Evolutionary conservation across 2,113 vertebrate genomes (phyloP).

Genomic region (Thymallus thymallus): DNA sequence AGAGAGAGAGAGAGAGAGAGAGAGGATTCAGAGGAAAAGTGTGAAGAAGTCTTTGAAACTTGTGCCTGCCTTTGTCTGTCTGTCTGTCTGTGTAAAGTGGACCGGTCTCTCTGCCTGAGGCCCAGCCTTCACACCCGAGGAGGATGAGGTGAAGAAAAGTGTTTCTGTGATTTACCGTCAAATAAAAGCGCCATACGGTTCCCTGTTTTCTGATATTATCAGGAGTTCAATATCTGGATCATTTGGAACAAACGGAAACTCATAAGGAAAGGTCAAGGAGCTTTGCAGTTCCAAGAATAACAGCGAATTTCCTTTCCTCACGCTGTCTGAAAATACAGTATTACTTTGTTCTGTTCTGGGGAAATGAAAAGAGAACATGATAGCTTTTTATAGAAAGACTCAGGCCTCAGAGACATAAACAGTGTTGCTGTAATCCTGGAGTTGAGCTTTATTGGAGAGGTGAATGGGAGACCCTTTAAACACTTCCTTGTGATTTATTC

Average conservation of each 20-base stretch:
- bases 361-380: conserved; percentile 58
- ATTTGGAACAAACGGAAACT: conserved; percentile 58
- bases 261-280: conserved; percentile 65
- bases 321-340: conserved; percentile 39
- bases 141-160: too few relatives aligned
- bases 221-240: conserved; percentile 57
- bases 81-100: neutral
- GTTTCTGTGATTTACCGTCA: conserved; percentile 53
- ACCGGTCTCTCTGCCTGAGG: conserved; percentile 28
- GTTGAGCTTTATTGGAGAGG: conserved; percentile 42
- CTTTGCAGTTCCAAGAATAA: conserved; percentile 47
- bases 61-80: conserved; percentile 4
- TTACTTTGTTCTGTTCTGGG: conserved; percentile 62
- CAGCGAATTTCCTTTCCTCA: conserved; percentile 43
- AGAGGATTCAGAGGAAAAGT: conserved; percentile 33
- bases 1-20: too few relatives aligned
- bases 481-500: conserved; percentile 36
- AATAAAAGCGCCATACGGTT: conserved; percentile 57
- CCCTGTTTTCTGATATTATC: conserved; percentile 40
- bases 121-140: conserved; percentile 30
- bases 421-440: conserved; percentile 35
- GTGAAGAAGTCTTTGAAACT: conserved; percentile 11
- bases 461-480: conserved; percentile 33
- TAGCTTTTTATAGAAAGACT: conserved; percentile 57
- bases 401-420: conserved; percentile 56